A percentile compares a stretch with the other conserved stretches of the same genome.
Evolutionary conservation across 2,113 vertebrate genomes (phyloP).

Genomic region (Macaca mulatta): DNA sequence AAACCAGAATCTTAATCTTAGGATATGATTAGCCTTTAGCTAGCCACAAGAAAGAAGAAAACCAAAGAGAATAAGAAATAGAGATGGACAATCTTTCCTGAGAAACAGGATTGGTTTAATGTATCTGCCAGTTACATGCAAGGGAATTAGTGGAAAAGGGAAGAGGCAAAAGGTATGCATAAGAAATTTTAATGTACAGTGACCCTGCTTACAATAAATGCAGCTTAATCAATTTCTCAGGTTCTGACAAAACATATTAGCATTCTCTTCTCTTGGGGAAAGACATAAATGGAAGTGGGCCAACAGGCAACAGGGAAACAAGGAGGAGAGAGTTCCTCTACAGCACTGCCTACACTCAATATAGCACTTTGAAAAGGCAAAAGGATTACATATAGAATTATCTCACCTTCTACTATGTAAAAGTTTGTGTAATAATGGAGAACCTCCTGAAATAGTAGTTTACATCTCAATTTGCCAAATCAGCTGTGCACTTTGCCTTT

Average conservation of each 20-base stretch:
- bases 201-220: background rate
- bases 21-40: background rate
- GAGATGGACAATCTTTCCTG: background rate
- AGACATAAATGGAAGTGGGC: background rate
- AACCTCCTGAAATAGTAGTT: background rate
- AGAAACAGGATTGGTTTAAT: background rate
- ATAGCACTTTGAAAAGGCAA: background rate
- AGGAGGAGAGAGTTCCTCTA: background rate
- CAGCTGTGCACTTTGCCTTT: background rate
- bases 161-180: background rate
- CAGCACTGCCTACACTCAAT: background rate
- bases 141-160: background rate
- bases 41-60: background rate
- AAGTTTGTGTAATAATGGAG: background rate
- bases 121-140: background rate
- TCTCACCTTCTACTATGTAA: background rate
- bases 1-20: background rate
- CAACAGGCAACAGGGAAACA: background rate
- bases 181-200: background rate
- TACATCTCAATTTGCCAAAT: background rate
- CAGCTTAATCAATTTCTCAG: background rate
- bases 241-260: background rate
- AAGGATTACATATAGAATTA: background rate
- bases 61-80: background rate
- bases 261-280: background rate